Evolutionary conservation across 2,888 invertebrate genomes (phyloP), one percentile per base, ranked within the genome.

Genomic region (Dascillus cervinus): DNA sequence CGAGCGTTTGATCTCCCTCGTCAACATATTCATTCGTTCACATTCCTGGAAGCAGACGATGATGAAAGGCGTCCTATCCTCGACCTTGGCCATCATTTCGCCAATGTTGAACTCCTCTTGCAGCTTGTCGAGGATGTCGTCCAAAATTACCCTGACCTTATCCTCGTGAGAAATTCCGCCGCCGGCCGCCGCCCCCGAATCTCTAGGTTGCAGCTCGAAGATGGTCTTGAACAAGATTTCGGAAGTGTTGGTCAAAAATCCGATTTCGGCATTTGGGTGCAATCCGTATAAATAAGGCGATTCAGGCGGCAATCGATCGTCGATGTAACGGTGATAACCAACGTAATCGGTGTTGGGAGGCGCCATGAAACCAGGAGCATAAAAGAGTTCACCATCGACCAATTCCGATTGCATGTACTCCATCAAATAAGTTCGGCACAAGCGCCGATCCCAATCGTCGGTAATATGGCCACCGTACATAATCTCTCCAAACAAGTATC

Each of bases 401-500:
- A 94, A 70, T 55, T 90, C 88, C 0, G 86, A 75, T 53, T 85
- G 82, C 78, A 95, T 82, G 59, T 85, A 92, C 56, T 89, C 91
- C 45, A 85, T 73, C 24, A 95, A 68, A 64, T 87, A 90, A 1
- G 83, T 86, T 29, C 82, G 73, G 55, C 94, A 95, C 3, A 95
- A 72, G 20, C 87, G 70, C 25, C 94, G 70, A 62, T 95, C 94
- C 90, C 92, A 94, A 62, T 95, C 94, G 56, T 95, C 94, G 0
- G 94, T 94, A 50, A 95, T 94, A 57, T 95, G 95, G 0, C 95
- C 95, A 1, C 94, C 94, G 56, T 95, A 95, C 94, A 95, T 94
- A 49, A 95, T 95, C 67, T 95, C 94, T 0, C 94, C 95, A 58
- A 95, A 94, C 11, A 95, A 69, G 61, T 94, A 95, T 1, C 94